Conservation (phyloP, 2,888 invertebrate species). For the Cerceris ruficornis region DNA sequence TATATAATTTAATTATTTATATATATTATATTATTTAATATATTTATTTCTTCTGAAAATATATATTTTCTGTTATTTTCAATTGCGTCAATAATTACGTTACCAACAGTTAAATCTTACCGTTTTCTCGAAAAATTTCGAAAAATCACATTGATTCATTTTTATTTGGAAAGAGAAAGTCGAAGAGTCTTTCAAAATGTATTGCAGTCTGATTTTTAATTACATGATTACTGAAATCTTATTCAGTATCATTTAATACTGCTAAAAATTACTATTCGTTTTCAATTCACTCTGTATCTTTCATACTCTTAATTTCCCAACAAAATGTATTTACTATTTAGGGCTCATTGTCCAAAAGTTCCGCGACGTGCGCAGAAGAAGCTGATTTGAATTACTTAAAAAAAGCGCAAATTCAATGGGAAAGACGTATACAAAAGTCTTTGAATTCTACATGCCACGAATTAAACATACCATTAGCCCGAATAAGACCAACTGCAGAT, state of each 20-base stretch:
- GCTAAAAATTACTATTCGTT: not conserved
- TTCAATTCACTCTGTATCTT: not conserved
- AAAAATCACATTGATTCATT: no score
- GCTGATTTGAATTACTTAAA: slow-evolving; percentile 86
- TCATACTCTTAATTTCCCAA: not conserved
- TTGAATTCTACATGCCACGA: slow-evolving; percentile 97
- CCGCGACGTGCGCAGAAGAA: slow-evolving; percentile 43
- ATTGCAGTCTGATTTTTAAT: no score
- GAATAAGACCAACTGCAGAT: slow-evolving; percentile 89
- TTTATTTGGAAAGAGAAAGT: no score
- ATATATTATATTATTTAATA: no score
- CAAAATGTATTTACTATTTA: slow-evolving; percentile 38
- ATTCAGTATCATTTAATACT: not conserved
- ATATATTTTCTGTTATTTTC: no score
- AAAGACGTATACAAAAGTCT: slow-evolving; percentile 96
- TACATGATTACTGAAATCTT: no score
- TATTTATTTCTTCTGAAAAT: no score
- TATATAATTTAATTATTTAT: no score
- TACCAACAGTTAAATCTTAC: no score
- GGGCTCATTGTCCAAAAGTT: slow-evolving; percentile 63
- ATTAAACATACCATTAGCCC: slow-evolving; percentile 91
- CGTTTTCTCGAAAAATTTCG: no score
- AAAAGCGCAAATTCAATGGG: slow-evolving; percentile 96
- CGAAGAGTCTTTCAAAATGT: no score
- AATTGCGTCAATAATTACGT: no score